Percentiles rank a stretch among this genome's conserved stretches.
phyloP scores from a whole-genome alignment of 2,888 invertebrate species.

The Palloptera scutellata region DNA sequence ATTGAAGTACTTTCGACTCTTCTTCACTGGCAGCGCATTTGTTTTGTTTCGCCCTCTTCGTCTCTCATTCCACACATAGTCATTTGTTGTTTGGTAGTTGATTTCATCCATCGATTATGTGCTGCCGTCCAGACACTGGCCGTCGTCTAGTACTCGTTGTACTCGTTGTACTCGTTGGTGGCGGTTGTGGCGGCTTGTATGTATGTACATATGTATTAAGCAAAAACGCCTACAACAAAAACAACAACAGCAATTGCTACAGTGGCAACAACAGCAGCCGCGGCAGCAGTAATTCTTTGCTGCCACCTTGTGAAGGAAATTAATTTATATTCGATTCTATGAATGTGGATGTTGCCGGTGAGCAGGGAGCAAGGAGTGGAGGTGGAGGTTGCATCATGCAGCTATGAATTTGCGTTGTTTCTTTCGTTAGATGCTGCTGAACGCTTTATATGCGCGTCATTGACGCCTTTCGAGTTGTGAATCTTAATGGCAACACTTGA shows the following conservation, averaged over 20 bases:
- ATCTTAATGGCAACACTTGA: conserved; percentile 22
- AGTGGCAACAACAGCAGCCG: too few relatives aligned
- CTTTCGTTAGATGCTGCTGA: conserved; percentile 34
- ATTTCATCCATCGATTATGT: conserved; percentile 9
- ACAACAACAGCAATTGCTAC: too few relatives aligned
- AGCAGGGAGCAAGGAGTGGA: not conserved
- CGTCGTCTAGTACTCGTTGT: not conserved
- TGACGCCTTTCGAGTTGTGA: conserved; percentile 32
- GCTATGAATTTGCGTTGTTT: conserved; percentile 23
- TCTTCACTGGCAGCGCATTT: not conserved
- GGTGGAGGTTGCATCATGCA: not conserved
- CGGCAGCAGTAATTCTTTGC: too few relatives aligned
- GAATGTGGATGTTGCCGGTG: not conserved
- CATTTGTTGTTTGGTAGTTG: conserved; percentile 5
- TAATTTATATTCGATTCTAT: too few relatives aligned
- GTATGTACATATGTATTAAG: too few relatives aligned
- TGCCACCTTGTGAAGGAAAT: too few relatives aligned
- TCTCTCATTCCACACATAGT: too few relatives aligned
- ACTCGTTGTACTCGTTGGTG: too few relatives aligned
- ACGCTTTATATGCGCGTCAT: conserved; percentile 38
- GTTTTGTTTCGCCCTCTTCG: not conserved
- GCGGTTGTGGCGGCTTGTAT: too few relatives aligned
- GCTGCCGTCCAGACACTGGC: not conserved
- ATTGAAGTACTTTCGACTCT: not conserved
- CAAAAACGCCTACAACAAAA: too few relatives aligned